These are phyloP conservation scores for Molothrus aeneus DNA, from an alignment of 2,797 vertebrate genomes.

Conservation along the genomic window DNA sequence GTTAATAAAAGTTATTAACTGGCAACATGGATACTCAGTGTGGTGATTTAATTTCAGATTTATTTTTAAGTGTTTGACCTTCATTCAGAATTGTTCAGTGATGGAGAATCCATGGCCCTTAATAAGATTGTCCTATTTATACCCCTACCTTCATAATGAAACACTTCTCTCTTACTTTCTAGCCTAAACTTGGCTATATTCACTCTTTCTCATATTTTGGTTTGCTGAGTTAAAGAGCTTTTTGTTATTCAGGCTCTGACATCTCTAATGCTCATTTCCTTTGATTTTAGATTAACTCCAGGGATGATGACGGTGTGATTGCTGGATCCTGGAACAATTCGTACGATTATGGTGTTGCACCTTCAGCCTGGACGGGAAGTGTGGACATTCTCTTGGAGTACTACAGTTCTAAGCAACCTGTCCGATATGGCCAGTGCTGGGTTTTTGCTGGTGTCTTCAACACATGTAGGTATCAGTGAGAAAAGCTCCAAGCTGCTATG, in stretches of 20 bases:
- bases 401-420: constrained; percentile 76
- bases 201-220: background rate
- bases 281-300: constrained; percentile 85
- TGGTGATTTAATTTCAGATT: background rate
- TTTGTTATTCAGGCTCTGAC: background rate
- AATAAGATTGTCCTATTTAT: background rate
- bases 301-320: constrained; percentile 89
- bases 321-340: constrained; percentile 90
- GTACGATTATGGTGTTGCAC: constrained; percentile 87
- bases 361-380: constrained; percentile 95
- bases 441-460: constrained; percentile 96
- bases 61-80: background rate
- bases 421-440: constrained; percentile 95
- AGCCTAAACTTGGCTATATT: background rate
- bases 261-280: background rate
- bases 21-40: background rate
- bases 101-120: background rate
- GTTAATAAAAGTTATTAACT: background rate
- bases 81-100: background rate
- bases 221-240: background rate
- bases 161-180: background rate
- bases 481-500: background rate
- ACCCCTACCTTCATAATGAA: background rate
- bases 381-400: constrained; percentile 91
- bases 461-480: constrained; percentile 84